Base-by-base conservation (phyloP, 2,888 invertebrate genomes). In the Cactoblastis cactorum region DNA sequence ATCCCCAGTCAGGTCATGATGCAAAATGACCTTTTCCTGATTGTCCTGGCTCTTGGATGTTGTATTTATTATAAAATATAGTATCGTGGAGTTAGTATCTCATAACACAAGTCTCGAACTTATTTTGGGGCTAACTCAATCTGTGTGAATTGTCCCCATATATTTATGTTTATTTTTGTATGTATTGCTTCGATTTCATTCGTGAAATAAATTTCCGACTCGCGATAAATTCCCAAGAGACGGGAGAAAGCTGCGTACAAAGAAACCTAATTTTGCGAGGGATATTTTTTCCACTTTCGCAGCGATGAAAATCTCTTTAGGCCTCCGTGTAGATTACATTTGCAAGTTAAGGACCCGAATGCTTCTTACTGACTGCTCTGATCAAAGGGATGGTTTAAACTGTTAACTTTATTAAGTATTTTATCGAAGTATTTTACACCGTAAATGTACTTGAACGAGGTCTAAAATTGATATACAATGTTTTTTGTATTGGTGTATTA, bases 221-320 rank as follows among this genome's bases (percentile, higher is more conserved):
- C 6, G 9, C 5, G 22, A 41, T 14, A 12, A 35, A 35, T 41
- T 12, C 39, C 39, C 39, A 9, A 14, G 58, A 65, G 54, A 33
- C 43, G 37, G 51, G 43, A 52, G 54, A 51, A 55, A 53, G 60
- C 51, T 56, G 24, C 46, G 53, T 51, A 55, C 39, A 56, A 53
- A 58, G 53, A 53, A 62, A 65, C 63, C 55, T 63, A 59, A 66
- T 67, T 65, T 60, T 45, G 54, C 34, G 37, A 50, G 54, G 52
- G 51, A 57, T 60, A 53, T 61, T 63, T 59, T 58, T 59, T 52
- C 48, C 48, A 48, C 37, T 47, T 45, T 47, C 33, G 9, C 17
- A n/a, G 8, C 38, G 38, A 55, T 62, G 53, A 56, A 55, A 59
- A 61, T 55, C 53, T 56, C 45, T 56, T 60, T 55, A 52, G 59